phyloP scores from a whole-genome alignment of 2,113 vertebrate species.

The Acanthisitta chloris region DNA sequence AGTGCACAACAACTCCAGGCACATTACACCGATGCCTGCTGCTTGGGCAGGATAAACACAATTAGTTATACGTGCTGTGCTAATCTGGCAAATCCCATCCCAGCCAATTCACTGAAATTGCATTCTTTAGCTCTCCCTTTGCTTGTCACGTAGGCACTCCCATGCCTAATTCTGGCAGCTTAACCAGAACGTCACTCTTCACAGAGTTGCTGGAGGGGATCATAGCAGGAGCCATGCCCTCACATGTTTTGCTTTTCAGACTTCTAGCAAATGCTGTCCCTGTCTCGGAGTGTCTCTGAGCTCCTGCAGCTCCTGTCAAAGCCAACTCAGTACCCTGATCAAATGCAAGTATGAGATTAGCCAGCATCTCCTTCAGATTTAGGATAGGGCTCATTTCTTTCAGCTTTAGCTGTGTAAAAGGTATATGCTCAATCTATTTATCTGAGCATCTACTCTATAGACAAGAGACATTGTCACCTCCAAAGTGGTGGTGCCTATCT shows the following conservation, averaged over 20 bases:
- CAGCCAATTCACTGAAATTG: slow-evolving; percentile 31
- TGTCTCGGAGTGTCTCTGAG: neutral
- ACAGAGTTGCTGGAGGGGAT: neutral
- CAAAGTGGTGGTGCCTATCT: neutral
- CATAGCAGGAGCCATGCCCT: slow-evolving; percentile 1
- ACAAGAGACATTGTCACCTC: neutral
- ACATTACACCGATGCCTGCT: slow-evolving; percentile 25
- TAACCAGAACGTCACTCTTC: neutral
- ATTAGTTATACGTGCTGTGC: slow-evolving; percentile 51
- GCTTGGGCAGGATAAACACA: slow-evolving; percentile 23
- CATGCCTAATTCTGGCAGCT: neutral
- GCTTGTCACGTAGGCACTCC: neutral
- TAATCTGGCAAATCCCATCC: slow-evolving; percentile 47
- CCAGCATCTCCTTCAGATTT: neutral
- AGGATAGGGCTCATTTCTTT: neutral
- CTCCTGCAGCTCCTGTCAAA: neutral
- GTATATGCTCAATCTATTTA: neutral
- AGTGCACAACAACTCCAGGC: slow-evolving; percentile 37
- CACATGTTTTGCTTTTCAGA: slow-evolving; percentile 16
- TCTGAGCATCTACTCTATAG: neutral
- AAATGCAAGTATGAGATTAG: neutral
- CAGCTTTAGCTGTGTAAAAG: neutral
- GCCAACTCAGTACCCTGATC: neutral
- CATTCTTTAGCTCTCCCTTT: slow-evolving; percentile 12
- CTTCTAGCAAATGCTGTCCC: neutral